A percentile compares a stretch with the other conserved stretches of the same genome.
phyloP scores from a whole-genome alignment of 2,888 invertebrate genomes.

The Heliconius cydno region DNA sequence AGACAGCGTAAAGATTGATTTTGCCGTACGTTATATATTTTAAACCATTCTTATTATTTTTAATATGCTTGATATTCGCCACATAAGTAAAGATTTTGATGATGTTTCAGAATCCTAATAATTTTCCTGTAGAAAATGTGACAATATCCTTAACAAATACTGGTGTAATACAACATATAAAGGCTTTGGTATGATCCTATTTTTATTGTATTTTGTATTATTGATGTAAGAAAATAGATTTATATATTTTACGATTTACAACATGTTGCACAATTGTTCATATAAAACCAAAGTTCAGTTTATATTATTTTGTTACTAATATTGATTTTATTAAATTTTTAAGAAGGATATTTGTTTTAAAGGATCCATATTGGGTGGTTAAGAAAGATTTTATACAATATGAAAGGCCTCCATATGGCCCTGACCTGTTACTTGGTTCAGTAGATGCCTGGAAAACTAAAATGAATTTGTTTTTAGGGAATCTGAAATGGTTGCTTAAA shows the following conservation, averaged over 20 bases:
- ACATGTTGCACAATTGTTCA: conserved; percentile 10
- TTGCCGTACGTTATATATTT: conserved; percentile 55
- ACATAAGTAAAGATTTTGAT: conserved; percentile 40
- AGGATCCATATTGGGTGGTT: conserved; percentile 85
- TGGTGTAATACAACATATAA: conserved; percentile 81
- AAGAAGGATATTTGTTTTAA: neutral
- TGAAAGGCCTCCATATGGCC: conserved; percentile 79
- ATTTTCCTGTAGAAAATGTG: conserved; percentile 81
- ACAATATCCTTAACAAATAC: conserved; percentile 72
- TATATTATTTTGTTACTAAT: neutral
- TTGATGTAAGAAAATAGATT: neutral
- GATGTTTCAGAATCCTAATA: conserved; percentile 82
- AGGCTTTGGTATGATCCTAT: conserved; percentile 84
- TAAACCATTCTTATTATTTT: neutral
- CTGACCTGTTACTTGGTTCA: conserved; percentile 78
- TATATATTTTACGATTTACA: neutral
- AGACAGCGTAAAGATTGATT: conserved; percentile 45
- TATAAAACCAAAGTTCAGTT: neutral
- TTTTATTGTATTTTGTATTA: neutral
- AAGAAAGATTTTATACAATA: conserved; percentile 83
- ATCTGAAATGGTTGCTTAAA: conserved; percentile 87
- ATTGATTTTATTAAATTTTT: neutral
- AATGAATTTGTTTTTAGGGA: conserved; percentile 84
- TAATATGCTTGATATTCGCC: conserved; percentile 29
- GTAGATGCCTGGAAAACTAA: conserved; percentile 87